A percentile compares a stretch with the other conserved stretches of the same genome.
phyloP scores from a whole-genome alignment of 2,797 vertebrate species.

The Notolepis coatsorum region DNA sequence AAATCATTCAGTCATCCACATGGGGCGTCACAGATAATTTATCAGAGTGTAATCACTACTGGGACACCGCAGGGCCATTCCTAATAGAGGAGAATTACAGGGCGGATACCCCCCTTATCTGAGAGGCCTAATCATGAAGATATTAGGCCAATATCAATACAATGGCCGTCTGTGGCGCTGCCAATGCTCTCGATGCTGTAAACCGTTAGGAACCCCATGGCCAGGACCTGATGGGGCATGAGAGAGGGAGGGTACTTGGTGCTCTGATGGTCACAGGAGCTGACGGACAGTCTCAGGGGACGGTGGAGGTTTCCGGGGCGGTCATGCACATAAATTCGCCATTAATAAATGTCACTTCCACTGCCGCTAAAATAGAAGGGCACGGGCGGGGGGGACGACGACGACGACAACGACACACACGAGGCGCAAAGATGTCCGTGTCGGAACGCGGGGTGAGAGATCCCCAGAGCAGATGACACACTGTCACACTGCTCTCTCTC shows the following conservation, averaged over 20 bases:
- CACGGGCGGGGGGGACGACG: too few relatives aligned
- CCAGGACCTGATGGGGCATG: slow-evolving; percentile 52
- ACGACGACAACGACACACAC: too few relatives aligned
- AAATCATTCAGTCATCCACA: slow-evolving; percentile 26
- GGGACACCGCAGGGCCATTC: slow-evolving; percentile 18
- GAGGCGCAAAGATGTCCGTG: slow-evolving; percentile 58
- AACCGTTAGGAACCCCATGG: slow-evolving; percentile 59
- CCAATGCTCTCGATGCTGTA: slow-evolving; percentile 65
- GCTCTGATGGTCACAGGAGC: slow-evolving; percentile 74
- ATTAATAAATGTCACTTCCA: slow-evolving; percentile 83
- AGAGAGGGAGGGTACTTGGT: slow-evolving; percentile 71
- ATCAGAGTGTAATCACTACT: slow-evolving; percentile 4
- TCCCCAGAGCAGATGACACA: slow-evolving; percentile 63
- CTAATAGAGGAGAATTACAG: slow-evolving; percentile 32
- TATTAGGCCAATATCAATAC: slow-evolving; percentile 60
- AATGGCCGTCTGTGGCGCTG: slow-evolving; percentile 56
- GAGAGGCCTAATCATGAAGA: slow-evolving; percentile 52
- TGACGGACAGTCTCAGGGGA: slow-evolving; percentile 77
- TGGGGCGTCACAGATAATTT: slow-evolving; percentile 5
- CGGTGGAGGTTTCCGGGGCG: slow-evolving; percentile 68
- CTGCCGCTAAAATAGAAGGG: slow-evolving; percentile 72
- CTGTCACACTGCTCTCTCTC: too few relatives aligned
- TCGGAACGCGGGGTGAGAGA: slow-evolving; percentile 72
- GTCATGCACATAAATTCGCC: slow-evolving; percentile 81
- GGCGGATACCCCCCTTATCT: slow-evolving; percentile 31